Conservation (phyloP, 2,888 invertebrate species). For the Drosophila austrosaltans region DNA sequence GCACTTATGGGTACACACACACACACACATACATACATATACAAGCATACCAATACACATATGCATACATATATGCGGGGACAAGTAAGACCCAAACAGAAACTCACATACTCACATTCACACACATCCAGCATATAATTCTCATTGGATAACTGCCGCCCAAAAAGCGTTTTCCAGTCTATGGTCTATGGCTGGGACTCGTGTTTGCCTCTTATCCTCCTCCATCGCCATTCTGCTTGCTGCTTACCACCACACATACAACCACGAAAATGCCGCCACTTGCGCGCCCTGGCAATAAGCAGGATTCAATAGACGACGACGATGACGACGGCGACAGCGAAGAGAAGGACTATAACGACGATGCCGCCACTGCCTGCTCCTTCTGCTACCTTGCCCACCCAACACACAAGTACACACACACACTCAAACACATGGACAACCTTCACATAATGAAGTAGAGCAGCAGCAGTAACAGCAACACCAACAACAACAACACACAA, state of each 20-base stretch:
- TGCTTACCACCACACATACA: constrained; percentile 6
- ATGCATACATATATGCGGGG: constrained; percentile 11
- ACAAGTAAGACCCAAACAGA: constrained; percentile 1
- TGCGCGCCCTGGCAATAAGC: constrained; percentile 46
- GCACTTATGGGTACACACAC: constrained; percentile 3
- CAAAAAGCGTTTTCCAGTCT: constrained; percentile 33
- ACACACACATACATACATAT: too few relatives aligned
- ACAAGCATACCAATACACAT: constrained; percentile 8
- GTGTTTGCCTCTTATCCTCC: background rate
- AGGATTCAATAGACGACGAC: constrained; percentile 45
- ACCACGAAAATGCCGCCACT: constrained; percentile 52
- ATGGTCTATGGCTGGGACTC: constrained; percentile 8
- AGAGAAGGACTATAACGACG: constrained; percentile 14
- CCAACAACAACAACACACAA: constrained; percentile 6
- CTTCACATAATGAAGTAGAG: constrained; percentile 69
- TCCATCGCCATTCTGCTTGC: background rate
- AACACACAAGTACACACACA: constrained; percentile 31
- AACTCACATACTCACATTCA: constrained; percentile 18
- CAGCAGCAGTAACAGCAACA: constrained; percentile 19
- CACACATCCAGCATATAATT: constrained; percentile 48
- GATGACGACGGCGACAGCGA: constrained; percentile 15
- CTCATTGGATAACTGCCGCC: constrained; percentile 44
- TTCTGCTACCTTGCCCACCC: constrained; percentile 18
- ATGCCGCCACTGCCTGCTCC: constrained; percentile 4
- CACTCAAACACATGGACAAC: constrained; percentile 29